Percentiles rank a stretch among this genome's conserved stretches.
These are phyloP conservation scores for Numenius phaeopus DNA, from an alignment of 2,797 vertebrate species.

Conservation along the genomic window DNA sequence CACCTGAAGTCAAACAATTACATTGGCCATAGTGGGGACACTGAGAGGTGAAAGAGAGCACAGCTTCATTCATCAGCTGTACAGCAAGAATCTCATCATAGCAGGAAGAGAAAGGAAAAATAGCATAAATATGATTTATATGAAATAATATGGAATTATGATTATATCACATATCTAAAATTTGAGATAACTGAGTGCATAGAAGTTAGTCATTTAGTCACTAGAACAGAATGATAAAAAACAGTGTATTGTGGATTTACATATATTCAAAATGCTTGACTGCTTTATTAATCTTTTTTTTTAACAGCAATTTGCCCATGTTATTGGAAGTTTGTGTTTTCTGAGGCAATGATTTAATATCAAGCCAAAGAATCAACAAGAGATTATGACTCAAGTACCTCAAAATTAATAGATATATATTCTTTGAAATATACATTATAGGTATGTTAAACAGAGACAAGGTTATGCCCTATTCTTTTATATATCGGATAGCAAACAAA, in stretches of 20 bases:
- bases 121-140: background rate
- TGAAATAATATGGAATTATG: background rate
- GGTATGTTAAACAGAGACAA: background rate
- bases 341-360: background rate
- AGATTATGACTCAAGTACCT: background rate
- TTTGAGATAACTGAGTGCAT: background rate
- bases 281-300: background rate
- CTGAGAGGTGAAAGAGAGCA: background rate
- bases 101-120: background rate
- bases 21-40: background rate
- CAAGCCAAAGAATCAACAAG: background rate
- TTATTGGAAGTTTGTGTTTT: background rate
- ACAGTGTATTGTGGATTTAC: background rate
- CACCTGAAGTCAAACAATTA: background rate
- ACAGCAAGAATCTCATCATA: background rate
- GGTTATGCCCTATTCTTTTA: background rate
- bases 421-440: background rate
- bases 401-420: background rate
- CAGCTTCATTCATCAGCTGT: background rate
- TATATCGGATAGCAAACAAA: background rate
- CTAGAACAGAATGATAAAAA: background rate
- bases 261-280: background rate
- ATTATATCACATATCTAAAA: background rate
- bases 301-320: background rate
- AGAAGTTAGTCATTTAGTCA: background rate